Percentiles rank a stretch among this genome's conserved stretches.
These are phyloP conservation scores for Coregonus clupeaformis DNA, from an alignment of 2,113 vertebrate genomes.

Conservation along the genomic window DNA sequence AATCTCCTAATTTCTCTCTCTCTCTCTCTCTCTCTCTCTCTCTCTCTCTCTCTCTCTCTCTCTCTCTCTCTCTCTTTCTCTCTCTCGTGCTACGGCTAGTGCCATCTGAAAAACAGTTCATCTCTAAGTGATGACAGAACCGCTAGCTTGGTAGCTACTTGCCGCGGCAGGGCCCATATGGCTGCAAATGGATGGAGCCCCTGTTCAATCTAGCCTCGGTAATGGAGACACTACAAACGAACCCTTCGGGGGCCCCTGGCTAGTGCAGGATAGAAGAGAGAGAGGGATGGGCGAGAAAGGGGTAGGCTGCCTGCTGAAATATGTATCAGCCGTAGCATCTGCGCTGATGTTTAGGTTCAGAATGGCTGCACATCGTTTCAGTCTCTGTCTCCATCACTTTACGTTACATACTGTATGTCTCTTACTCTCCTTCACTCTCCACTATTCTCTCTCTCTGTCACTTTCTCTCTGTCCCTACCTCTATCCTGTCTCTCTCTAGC, in stretches of 20 bases:
- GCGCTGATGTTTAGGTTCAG: slow-evolving; percentile 48
- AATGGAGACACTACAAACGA: slow-evolving; percentile 61
- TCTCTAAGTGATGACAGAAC: slow-evolving; percentile 42
- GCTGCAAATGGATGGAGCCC: slow-evolving; percentile 46
- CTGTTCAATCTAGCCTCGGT: slow-evolving; percentile 44
- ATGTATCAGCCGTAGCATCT: slow-evolving; percentile 34
- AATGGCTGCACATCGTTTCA: slow-evolving; percentile 10
- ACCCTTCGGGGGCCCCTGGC: slow-evolving; percentile 38
- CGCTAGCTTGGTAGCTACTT: slow-evolving; percentile 7
- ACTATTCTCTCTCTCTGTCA: neutral
- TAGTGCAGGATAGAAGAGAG: neutral
- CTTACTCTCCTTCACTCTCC: slow-evolving; percentile 26
- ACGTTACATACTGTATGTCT: slow-evolving; percentile 28
- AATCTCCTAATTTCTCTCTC: slow-evolving; percentile 12
- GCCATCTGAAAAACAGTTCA: slow-evolving; percentile 48
- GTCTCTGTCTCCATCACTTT: slow-evolving; percentile 30
- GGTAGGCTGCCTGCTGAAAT: slow-evolving; percentile 33
- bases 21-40: slow-evolving; percentile 5
- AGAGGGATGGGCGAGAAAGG: neutral
- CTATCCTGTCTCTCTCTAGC: neutral
- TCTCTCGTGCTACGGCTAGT: slow-evolving; percentile 10
- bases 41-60: too few relatives aligned
- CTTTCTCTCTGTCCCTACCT: too few relatives aligned
- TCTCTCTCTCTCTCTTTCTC: slow-evolving; percentile 1
- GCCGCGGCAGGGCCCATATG: slow-evolving; percentile 37